Conservation (phyloP, 1,140 invertebrate genomes). For the Drosophila saltans region DNA sequence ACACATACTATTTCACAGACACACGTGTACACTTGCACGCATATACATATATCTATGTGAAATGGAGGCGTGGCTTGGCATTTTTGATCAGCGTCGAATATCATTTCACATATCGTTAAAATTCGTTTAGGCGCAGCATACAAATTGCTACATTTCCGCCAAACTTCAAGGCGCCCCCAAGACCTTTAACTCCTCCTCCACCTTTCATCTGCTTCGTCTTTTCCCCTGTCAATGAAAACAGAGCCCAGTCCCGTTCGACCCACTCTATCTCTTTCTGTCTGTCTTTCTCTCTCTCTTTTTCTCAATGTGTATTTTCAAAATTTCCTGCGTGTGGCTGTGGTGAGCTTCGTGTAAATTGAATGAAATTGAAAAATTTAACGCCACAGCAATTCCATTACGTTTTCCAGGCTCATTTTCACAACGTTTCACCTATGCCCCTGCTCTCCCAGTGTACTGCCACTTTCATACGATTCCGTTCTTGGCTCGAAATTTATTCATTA, state of each 20-base stretch:
- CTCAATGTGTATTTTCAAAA: slow-evolving; percentile 60
- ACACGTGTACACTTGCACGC: slow-evolving; percentile 5
- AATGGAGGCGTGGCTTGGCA: slow-evolving; percentile 47
- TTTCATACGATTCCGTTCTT: slow-evolving; percentile 18
- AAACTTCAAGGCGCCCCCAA: slow-evolving; percentile 58
- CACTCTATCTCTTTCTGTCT: neutral
- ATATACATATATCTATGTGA: neutral
- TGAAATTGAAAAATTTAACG: slow-evolving; percentile 82
- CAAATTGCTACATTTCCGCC: slow-evolving; percentile 80
- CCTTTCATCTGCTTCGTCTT: neutral
- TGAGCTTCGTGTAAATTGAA: slow-evolving; percentile 75
- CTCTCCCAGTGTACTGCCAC: neutral
- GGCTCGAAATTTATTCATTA: slow-evolving; percentile 77
- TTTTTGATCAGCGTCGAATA: slow-evolving; percentile 79
- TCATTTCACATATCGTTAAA: slow-evolving; percentile 82
- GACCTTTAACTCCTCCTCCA: slow-evolving; percentile 6
- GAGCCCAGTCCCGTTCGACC: neutral
- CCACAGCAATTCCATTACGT: slow-evolving; percentile 79
- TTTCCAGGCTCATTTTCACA: slow-evolving; percentile 77
- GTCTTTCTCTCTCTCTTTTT: slow-evolving; percentile 6
- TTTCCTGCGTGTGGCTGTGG: slow-evolving; percentile 67
- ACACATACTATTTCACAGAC: slow-evolving; percentile 12
- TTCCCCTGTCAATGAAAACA: too few relatives aligned
- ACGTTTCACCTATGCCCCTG: slow-evolving; percentile 41
- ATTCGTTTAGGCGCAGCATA: slow-evolving; percentile 80